Base-by-base conservation (phyloP, 2,888 invertebrate species). In the Brenthis hecate region DNA sequence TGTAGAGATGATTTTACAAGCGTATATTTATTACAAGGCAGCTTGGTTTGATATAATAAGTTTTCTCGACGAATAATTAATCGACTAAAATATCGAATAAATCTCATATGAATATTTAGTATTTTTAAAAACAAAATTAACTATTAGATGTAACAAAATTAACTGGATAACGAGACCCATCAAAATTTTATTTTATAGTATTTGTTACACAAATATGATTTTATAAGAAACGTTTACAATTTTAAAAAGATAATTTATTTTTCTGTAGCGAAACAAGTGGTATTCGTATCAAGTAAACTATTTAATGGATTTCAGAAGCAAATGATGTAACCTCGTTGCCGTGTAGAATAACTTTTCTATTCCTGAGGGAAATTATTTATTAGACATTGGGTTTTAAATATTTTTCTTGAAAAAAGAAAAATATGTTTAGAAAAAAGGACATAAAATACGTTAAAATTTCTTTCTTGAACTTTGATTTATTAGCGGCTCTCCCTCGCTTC, bases 311-410 rank as follows among this genome's bases (percentile, higher is more conserved):
- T 67, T 28, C 56, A 43, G 53, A 67, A 55, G 55, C 55, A 66
- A 68, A 64, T 64, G 55, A n/a, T 57, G 14, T 60, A 51, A 55
- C 55, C 13, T 50, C 60, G 60, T 51, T 43, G n/a, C 60, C 56
- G 55, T 11, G 55, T 65, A 50, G 54, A 60, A 56, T 32, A 47
- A 16, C 28, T 60, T 65, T 65, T 50, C 55, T 56, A 36, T 56
- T 61, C 69, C 69, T 61, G n/a, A 11, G 69, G 65, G 69, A 69
- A 69, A 69, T 69, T 65, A 68, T 64, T 51, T 19, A 57, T 60
- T 43, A 48, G 56, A 14, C 61, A 47, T 65, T 55, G 56, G 36
- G 43, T 56, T 56, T 65, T 56, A 43, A 43, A 43, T 65, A n/a
- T 51, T 56, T 65, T 61, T 53, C 19, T 19, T 36, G n/a, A 6